Evolutionary conservation across 2,113 vertebrate genomes (phyloP).

Genomic region (Helogale parvula): DNA sequence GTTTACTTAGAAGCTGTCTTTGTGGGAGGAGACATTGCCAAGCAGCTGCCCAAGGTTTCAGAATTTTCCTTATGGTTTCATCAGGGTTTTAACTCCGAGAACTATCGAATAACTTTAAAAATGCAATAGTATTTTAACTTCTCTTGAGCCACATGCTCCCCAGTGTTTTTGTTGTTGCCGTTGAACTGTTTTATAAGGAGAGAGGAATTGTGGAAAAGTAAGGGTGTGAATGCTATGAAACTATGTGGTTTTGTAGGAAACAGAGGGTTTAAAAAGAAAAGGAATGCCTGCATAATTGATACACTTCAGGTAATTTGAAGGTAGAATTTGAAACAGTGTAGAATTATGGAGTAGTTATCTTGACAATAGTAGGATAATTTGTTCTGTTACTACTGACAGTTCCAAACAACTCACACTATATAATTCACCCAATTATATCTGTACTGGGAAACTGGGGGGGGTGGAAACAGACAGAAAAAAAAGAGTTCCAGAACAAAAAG

Average conservation of each 20-base stretch:
- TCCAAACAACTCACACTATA: constrained; percentile 44
- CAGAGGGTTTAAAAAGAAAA: constrained; percentile 33
- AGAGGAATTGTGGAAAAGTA: not conserved
- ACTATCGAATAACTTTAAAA: not conserved
- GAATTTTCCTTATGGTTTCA: constrained; percentile 11
- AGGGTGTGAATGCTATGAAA: not conserved
- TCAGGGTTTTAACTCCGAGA: not conserved
- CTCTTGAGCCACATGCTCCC: rapidly evolving
- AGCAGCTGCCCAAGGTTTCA: constrained; percentile 96
- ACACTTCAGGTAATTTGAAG: constrained; percentile 41
- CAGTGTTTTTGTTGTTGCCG: not conserved
- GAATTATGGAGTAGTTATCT: constrained; percentile 60
- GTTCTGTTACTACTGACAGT: constrained; percentile 49
- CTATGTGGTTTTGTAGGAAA: not conserved
- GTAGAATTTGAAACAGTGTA: constrained; percentile 26
- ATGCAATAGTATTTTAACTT: not conserved
- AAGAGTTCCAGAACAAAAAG: not conserved
- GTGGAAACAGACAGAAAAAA: not conserved
- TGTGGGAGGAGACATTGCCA: constrained; percentile 97
- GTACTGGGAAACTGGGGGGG: constrained; percentile 6
- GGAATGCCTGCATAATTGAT: not conserved
- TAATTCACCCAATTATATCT: constrained; percentile 52
- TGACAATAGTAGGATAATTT: constrained; percentile 66
- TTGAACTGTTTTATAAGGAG: not conserved
- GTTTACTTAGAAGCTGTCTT: constrained; percentile 98